phyloP scores from a whole-genome alignment of 2,888 invertebrate genomes.

The Mythimna vitellina region DNA sequence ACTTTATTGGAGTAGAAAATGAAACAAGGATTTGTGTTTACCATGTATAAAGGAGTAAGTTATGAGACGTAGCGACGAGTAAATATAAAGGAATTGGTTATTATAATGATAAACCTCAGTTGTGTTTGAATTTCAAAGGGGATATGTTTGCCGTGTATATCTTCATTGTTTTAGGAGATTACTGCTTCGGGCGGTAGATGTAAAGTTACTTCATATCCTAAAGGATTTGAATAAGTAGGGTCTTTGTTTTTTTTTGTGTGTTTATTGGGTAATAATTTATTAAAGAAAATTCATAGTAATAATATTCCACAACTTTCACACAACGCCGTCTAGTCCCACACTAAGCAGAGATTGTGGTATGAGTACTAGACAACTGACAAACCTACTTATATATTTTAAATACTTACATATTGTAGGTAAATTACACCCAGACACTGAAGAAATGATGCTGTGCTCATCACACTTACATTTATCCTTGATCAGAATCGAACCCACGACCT shows the following conservation, averaged over 20 bases:
- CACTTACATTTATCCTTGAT: no score
- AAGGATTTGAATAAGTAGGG: not conserved
- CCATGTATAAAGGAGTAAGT: conserved; percentile 22
- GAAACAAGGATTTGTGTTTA: conserved; percentile 41
- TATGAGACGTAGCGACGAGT: conserved; percentile 31
- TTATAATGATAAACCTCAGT: conserved; percentile 1
- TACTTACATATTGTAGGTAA: no score
- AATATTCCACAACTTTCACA: no score
- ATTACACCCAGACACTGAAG: no score
- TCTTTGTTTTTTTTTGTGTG: no score
- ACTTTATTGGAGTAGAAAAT: conserved; percentile 55
- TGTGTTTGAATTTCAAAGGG: conserved; percentile 8
- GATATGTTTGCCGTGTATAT: conserved; percentile 2
- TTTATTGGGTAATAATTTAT: not conserved
- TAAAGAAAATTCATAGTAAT: no score
- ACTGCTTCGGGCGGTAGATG: not conserved
- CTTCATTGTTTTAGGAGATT: conserved; percentile 5
- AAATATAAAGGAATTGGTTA: conserved; percentile 23
- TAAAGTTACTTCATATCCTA: not conserved
- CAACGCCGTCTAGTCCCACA: no score
- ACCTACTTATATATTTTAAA: no score
- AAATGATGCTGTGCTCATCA: no score
- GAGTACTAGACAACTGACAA: no score
- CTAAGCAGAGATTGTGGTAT: no score
- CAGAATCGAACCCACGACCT: no score